Conservation (phyloP, 2,797 vertebrate genomes). For the Numenius phaeopus region DNA sequence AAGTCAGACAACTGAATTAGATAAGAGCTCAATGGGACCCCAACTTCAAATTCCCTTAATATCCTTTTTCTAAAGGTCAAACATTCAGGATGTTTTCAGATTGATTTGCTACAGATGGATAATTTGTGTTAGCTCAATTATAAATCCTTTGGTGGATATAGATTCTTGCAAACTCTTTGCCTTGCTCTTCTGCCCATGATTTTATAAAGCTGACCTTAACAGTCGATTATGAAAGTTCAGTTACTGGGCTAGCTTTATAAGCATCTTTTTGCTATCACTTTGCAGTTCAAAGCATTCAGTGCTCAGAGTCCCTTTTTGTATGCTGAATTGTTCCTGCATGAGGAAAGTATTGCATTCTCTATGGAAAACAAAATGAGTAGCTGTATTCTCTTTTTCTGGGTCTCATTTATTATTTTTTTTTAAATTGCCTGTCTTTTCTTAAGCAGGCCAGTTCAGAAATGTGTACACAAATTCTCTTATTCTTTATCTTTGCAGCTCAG, state of each 20-base stretch:
- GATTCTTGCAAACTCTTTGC: not conserved
- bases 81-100: not conserved
- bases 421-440: not conserved
- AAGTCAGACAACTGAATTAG: not conserved
- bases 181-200: not conserved
- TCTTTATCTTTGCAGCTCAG: not conserved
- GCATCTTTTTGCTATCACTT: not conserved
- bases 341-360: not conserved
- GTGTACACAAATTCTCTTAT: not conserved
- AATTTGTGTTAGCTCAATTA: not conserved
- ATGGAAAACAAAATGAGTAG: not conserved
- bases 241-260: not conserved
- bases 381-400: not conserved
- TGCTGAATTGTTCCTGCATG: not conserved
- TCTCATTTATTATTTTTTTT: not conserved
- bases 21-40: not conserved
- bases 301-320: not conserved
- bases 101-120: not conserved
- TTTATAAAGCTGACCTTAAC: not conserved
- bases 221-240: not conserved
- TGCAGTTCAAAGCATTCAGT: not conserved
- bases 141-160: not conserved
- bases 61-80: not conserved
- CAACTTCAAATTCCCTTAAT: not conserved
- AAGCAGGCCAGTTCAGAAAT: not conserved